Evolutionary conservation across 2,113 vertebrate species (phyloP).

Genomic region (Alligator sinensis): DNA sequence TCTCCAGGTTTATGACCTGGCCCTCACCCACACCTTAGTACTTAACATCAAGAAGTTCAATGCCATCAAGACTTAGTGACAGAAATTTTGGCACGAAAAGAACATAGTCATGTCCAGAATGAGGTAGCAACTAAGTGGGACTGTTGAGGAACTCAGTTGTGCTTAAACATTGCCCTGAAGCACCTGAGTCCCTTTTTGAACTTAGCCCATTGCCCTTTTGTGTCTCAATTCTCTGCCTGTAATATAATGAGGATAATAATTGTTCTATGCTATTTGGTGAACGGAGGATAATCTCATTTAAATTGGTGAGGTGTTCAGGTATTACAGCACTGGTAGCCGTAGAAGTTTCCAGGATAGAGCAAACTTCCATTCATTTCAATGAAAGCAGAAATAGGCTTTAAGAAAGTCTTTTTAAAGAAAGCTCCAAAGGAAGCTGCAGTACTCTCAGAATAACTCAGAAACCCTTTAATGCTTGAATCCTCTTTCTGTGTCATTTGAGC

Average conservation of each 20-base stretch:
- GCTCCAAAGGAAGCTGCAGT: conserved; percentile 35
- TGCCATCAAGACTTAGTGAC: too few species aligned
- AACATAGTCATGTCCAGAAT: too few species aligned
- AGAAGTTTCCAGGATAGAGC: conserved; percentile 24
- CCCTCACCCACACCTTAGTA: too few species aligned
- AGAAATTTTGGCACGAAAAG: too few species aligned
- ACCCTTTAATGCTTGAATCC: conserved; percentile 42
- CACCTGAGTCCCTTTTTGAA: neutral
- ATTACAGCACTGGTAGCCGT: neutral
- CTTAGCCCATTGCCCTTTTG: neutral
- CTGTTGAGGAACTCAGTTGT: neutral
- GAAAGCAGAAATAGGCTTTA: conserved; percentile 21
- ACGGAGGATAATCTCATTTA: neutral
- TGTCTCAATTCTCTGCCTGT: neutral
- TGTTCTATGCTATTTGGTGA: neutral
- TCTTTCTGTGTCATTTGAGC: neutral
- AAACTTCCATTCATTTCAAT: conserved; percentile 52
- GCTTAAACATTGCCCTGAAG: neutral
- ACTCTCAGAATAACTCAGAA: conserved; percentile 65
- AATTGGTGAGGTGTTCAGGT: neutral
- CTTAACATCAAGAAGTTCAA: too few species aligned
- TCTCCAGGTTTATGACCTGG: too few species aligned
- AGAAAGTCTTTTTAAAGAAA: conserved; percentile 50
- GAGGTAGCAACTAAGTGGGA: neutral
- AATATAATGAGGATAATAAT: neutral